Evolutionary conservation across 2,888 invertebrate species (phyloP).

Genomic region (Diarsia mendica): DNA sequence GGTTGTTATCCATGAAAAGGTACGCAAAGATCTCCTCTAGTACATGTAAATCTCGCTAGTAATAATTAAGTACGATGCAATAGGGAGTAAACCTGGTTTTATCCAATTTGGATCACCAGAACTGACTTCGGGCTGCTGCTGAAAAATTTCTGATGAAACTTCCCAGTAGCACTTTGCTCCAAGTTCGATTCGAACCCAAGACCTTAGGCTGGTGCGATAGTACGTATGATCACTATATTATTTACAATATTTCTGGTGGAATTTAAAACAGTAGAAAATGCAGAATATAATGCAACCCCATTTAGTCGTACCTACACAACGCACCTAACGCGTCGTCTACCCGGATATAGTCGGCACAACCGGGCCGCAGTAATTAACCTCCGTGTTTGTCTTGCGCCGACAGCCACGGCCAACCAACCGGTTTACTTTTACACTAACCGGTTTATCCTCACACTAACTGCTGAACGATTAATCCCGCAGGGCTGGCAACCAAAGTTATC

Average conservation of each 20-base stretch:
- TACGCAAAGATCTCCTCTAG: neutral
- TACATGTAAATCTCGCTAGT: too few relatives aligned
- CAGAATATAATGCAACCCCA: neutral
- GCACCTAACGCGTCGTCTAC: slow-evolving; percentile 8
- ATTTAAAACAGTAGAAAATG: neutral
- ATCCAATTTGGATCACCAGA: neutral
- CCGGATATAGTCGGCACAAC: slow-evolving; percentile 40
- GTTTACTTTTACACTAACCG: slow-evolving; percentile 54
- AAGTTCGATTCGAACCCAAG: neutral
- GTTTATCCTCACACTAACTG: slow-evolving; percentile 49
- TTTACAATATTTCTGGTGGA: neutral
- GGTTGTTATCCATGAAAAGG: neutral
- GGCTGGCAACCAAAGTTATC: slow-evolving; percentile 52
- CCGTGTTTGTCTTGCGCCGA: slow-evolving; percentile 58
- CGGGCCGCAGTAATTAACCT: slow-evolving; percentile 57
- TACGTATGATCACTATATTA: neutral
- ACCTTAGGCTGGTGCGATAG: neutral
- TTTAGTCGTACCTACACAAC: slow-evolving; percentile 7
- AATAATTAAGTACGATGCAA: neutral
- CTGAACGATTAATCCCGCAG: slow-evolving; percentile 54
- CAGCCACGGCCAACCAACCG: slow-evolving; percentile 22
- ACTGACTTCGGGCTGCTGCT: neutral
- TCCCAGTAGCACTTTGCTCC: neutral
- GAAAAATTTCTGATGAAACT: neutral
- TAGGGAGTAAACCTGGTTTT: neutral